Percentiles rank a stretch among this genome's conserved stretches.
Conservation (phyloP, 2,888 invertebrate species). For the Thysanoteuthis rhombus region DNA sequence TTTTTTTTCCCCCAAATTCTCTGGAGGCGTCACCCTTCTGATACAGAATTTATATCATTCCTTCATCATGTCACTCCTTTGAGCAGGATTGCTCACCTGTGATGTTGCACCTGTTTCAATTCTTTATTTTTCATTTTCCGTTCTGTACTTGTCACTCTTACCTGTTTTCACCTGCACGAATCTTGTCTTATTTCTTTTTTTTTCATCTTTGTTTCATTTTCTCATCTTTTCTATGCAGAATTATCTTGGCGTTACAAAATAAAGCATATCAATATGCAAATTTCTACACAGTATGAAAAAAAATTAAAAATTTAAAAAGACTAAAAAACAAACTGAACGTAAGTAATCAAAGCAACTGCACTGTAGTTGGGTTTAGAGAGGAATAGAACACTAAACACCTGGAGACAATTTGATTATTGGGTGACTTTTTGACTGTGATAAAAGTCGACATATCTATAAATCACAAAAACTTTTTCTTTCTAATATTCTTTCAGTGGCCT, state of each 20-base stretch:
- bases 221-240: conserved; percentile 14
- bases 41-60: too few relatives aligned
- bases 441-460: too few relatives aligned
- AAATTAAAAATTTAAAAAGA: not conserved
- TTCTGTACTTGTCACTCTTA: not conserved
- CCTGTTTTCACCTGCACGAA: not conserved
- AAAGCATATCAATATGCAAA: not conserved
- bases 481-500: too few relatives aligned
- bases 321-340: not conserved
- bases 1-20: too few relatives aligned
- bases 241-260: not conserved
- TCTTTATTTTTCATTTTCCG: not conserved
- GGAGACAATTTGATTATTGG: not conserved
- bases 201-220: not conserved
- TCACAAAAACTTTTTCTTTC: too few relatives aligned
- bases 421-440: not conserved
- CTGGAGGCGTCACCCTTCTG: too few relatives aligned
- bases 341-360: not conserved
- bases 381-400: not conserved
- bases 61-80: too few relatives aligned
- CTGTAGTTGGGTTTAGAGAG: not conserved
- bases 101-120: not conserved
- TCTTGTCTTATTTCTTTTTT: not conserved
- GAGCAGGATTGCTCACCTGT: too few relatives aligned
- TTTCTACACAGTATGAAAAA: not conserved